Percentiles rank a stretch among this genome's conserved stretches.
Conservation (phyloP, 37 sponge, comb jelly and placozoan species). For the Axinella damicornis region DNA sequence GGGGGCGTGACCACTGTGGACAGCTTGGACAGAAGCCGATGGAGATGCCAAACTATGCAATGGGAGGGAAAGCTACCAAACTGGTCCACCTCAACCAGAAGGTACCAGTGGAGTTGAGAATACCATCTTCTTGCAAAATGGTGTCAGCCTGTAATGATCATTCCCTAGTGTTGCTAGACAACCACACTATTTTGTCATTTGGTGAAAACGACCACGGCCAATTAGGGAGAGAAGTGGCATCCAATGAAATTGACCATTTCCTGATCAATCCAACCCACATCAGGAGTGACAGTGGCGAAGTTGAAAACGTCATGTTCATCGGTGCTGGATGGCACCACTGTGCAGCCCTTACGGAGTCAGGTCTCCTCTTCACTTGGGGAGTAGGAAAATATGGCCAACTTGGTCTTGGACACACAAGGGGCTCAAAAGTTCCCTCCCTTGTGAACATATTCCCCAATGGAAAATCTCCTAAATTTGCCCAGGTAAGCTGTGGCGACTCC, state of each 20-base stretch:
- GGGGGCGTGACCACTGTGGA: conserved; percentile 77
- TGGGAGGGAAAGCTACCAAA: conserved; percentile 24
- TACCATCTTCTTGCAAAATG: conserved; percentile 10
- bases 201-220: conserved; percentile 73
- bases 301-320: conserved; percentile 9
- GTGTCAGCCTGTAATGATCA: conserved; percentile 54
- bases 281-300: background rate
- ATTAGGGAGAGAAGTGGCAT: conserved; percentile 52
- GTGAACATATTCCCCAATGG: conserved; percentile 2
- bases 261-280: conserved; percentile 24
- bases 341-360: conserved; percentile 45
- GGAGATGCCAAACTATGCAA: conserved; percentile 9
- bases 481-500: conserved; percentile 69
- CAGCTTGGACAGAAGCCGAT: conserved; percentile 54
- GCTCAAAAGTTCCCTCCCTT: background rate
- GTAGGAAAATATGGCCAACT: conserved; percentile 48
- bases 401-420: conserved; percentile 35
- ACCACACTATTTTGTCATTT: conserved; percentile 53
- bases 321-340: conserved; percentile 69
- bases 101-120: conserved; percentile 17
- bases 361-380: conserved; percentile 56
- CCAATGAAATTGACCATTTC: conserved; percentile 9
- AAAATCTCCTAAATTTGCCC: conserved; percentile 1
- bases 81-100: conserved; percentile 59
- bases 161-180: conserved; percentile 58